Percentiles rank a stretch among this genome's conserved stretches.
phyloP scores from a whole-genome alignment of 2,888 invertebrate species.

The Cheiracanthium punctorium region DNA sequence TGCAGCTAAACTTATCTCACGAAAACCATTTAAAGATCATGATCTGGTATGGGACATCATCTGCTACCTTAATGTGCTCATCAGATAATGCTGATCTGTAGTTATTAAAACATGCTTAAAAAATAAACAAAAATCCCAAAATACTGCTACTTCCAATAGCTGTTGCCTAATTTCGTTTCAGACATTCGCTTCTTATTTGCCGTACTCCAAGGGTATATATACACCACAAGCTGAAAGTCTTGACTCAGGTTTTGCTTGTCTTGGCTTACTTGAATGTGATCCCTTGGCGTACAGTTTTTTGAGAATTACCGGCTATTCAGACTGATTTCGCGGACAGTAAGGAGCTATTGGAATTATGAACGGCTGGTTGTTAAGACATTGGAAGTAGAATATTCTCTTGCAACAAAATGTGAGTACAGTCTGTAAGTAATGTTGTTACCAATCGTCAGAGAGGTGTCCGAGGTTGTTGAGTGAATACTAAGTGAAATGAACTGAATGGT shows the following conservation, averaged over 20 bases:
- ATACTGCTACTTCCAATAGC: not conserved
- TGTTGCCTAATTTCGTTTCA: not conserved
- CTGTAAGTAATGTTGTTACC: conserved; percentile 6
- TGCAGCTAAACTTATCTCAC: too few species aligned
- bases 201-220: not conserved
- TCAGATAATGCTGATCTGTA: too few species aligned
- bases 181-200: not conserved
- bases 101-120: too few species aligned
- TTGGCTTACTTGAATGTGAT: not conserved
- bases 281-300: not conserved
- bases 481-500: not conserved
- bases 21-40: too few species aligned
- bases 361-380: not conserved
- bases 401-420: not conserved
- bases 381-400: not conserved
- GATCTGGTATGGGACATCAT: too few species aligned
- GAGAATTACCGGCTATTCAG: not conserved
- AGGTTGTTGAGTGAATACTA: not conserved
- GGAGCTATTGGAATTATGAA: not conserved
- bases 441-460: not conserved
- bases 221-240: not conserved
- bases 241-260: not conserved
- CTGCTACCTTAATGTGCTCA: too few species aligned
- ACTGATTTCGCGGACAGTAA: not conserved
- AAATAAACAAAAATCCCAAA: not conserved